Evolutionary conservation across 2,888 invertebrate species (phyloP), one percentile per base, ranked within the genome.

Genomic region (Myopa testacea): DNA sequence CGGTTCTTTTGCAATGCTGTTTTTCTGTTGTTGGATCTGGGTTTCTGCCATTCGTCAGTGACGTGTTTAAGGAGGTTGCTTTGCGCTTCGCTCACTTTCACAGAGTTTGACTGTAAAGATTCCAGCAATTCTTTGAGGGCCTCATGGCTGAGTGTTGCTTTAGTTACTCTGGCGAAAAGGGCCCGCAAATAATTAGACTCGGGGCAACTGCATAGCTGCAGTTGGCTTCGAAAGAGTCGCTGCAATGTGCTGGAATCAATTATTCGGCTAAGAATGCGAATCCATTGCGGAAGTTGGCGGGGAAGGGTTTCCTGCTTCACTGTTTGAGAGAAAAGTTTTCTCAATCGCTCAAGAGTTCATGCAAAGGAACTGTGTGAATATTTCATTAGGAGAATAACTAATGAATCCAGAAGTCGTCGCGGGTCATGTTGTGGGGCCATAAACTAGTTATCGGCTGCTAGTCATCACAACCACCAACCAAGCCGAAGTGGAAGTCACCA

Each of bases 161-260:
- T 38, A 16, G 62, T 52, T n/a, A n/a, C 14, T 62, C 26, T 4
- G n/a, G 68, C 69, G 62, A 38, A 65, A 77, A 71, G 50, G 52
- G 65, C 38, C 65, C 26, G 71, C 63, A 71, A 77, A 77, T 71
- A 77, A 77, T 77, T 77, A 77, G 71, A 77, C 65, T 62, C 52
- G 40, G 71, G 65, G 52, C 76, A 71, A 55, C 76, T 62, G 60
- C 71, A 60, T 60, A 7, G 7, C 16, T 60, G 16, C 16, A 8
- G 60, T n/a, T 16, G 60, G 60, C 60, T 7, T 3, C 14, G 65
- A 34, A 37, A n/a, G 45, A 65, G 40, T 67, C 7, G 62, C 40
- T 52, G 50, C 40, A 52, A 70, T 70, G 62, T 65, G 37, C 38
- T 50, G 37, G 50, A 40, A 50, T 74, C 74, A 67, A 74, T 67